Conservation (phyloP, 2,797 vertebrate genomes). For the Danio aesculapii region DNA sequence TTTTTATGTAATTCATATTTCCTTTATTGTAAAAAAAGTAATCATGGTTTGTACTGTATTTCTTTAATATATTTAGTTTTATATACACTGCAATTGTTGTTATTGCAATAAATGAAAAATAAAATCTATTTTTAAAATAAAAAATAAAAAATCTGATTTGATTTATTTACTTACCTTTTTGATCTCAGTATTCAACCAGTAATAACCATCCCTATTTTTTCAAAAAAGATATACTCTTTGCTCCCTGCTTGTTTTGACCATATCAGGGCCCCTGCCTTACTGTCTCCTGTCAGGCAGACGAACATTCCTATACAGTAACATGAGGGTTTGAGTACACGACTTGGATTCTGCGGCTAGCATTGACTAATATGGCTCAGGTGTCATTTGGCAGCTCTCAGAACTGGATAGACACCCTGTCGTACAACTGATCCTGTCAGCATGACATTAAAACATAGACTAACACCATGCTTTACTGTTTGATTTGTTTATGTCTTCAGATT, state of each 20-base stretch:
- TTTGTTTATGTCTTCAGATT: slow-evolving; percentile 60
- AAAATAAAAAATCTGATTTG: too few relatives aligned
- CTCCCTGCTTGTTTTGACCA: slow-evolving; percentile 23
- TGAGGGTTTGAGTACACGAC: slow-evolving; percentile 24
- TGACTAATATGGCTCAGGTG: slow-evolving; percentile 42
- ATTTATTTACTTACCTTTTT: too few relatives aligned
- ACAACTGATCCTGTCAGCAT: slow-evolving; percentile 47
- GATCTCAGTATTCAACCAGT: too few relatives aligned
- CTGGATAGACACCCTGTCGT: slow-evolving; percentile 13
- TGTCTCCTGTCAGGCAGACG: slow-evolving; percentile 34
- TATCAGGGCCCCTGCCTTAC: slow-evolving; percentile 20
- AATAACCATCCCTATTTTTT: background rate
- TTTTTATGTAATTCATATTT: too few relatives aligned
- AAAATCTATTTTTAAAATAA: too few relatives aligned
- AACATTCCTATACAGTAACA: slow-evolving; percentile 43
- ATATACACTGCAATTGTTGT: too few relatives aligned
- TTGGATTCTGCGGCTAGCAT: slow-evolving; percentile 3
- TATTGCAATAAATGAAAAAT: too few relatives aligned
- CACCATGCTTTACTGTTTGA: slow-evolving; percentile 43
- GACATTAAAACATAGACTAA: slow-evolving; percentile 46
- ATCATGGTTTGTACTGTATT: too few relatives aligned
- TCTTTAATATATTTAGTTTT: too few relatives aligned
- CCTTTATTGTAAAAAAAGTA: too few relatives aligned
- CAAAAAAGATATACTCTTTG: background rate
- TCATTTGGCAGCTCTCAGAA: slow-evolving; percentile 37